These are phyloP conservation scores for Panurus biarmicus DNA, from an alignment of 2,113 vertebrate genomes.

Conservation along the genomic window DNA sequence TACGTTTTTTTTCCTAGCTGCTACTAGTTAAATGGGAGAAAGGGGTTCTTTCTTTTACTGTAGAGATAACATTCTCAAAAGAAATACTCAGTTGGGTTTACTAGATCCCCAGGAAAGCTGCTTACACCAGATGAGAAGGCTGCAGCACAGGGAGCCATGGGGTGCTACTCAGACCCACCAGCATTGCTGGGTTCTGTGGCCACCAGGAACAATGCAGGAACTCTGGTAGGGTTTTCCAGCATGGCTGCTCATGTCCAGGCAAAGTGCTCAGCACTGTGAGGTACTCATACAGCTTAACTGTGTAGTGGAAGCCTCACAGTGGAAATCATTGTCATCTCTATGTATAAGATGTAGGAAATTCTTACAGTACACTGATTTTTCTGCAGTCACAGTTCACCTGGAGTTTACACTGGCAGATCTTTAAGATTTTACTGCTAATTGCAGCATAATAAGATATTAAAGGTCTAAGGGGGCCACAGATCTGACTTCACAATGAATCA, in stretches of 20 bases:
- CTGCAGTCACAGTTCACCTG: not conserved
- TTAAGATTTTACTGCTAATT: not conserved
- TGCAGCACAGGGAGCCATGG: not conserved
- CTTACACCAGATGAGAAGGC: not conserved
- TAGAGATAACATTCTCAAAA: not conserved
- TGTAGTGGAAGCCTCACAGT: not conserved
- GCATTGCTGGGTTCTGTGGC: not conserved
- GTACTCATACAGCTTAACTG: not conserved
- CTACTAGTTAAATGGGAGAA: not conserved
- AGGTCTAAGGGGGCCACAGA: not conserved
- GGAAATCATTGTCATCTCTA: not conserved
- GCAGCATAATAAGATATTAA: not conserved
- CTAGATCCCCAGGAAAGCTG: not conserved
- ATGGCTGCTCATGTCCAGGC: not conserved
- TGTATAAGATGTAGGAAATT: not conserved
- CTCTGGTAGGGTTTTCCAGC: not conserved
- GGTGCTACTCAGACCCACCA: not conserved
- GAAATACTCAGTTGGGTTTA: not conserved
- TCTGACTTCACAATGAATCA: not conserved
- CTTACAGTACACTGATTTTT: not conserved
- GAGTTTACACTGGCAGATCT: not conserved
- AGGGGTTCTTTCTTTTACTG: not conserved
- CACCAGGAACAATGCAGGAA: not conserved
- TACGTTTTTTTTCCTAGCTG: not conserved
- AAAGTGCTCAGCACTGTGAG: not conserved